phyloP scores from a whole-genome alignment of 2,797 vertebrate genomes.

The Phoeniculus purpureus region DNA sequence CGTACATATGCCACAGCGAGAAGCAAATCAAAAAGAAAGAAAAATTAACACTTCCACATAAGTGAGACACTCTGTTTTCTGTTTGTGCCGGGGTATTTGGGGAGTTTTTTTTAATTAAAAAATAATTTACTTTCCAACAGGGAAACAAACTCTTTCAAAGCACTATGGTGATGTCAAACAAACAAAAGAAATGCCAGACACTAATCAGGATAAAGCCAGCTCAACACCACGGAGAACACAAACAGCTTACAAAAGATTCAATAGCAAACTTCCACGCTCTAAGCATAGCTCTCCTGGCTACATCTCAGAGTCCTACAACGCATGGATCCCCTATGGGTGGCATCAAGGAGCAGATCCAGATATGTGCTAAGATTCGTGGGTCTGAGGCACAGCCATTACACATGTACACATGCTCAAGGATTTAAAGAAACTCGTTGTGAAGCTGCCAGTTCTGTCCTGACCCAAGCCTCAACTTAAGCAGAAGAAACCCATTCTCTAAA shows the following conservation, averaged over 20 bases:
- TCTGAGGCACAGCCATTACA: not conserved
- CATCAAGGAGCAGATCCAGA: not conserved
- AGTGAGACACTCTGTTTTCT: not conserved
- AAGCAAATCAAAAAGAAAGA: not conserved
- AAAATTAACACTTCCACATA: not conserved
- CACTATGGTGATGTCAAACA: not conserved
- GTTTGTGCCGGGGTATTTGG: not conserved
- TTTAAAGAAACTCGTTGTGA: not conserved
- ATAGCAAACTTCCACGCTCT: not conserved
- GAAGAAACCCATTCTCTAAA: not conserved
- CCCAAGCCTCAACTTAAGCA: fast-evolving
- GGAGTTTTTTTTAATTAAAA: not conserved
- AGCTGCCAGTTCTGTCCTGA: not conserved
- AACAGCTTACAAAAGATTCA: not conserved
- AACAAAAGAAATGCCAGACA: not conserved
- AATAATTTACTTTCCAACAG: not conserved
- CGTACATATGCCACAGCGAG: not conserved
- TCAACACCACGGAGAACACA: not conserved
- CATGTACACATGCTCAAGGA: not conserved
- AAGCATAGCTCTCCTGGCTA: not conserved
- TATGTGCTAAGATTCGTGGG: no score
- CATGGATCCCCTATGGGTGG: fast-evolving
- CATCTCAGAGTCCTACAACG: fast-evolving
- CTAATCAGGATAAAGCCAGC: not conserved
- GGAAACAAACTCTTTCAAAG: not conserved